Evolutionary conservation across 1,140 invertebrate species (phyloP).

Genomic region (Bombus breviceps): DNA sequence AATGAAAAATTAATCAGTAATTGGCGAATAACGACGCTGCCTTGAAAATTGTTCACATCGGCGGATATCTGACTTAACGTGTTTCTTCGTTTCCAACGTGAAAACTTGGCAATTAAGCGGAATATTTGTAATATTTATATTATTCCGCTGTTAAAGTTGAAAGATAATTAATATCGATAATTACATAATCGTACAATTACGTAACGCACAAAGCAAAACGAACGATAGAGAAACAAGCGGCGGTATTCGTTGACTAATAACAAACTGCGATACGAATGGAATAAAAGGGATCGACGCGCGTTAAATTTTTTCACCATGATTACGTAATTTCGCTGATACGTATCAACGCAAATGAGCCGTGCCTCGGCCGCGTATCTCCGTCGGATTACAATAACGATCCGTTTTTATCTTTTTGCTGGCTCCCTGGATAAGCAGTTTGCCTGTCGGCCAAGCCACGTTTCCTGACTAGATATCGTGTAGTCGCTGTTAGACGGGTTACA

Average conservation of each 20-base stretch:
- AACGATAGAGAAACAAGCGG: not conserved
- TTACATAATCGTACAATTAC: not conserved
- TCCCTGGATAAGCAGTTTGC: constrained; percentile 34
- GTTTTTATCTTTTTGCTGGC: not conserved
- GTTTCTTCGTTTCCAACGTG: too few relatives aligned
- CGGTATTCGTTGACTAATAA: too few relatives aligned
- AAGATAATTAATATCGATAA: not conserved
- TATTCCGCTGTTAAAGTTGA: too few relatives aligned
- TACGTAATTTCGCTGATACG: not conserved
- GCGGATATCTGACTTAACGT: too few relatives aligned
- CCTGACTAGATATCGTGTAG: constrained; percentile 17
- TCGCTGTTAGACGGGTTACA: not conserved
- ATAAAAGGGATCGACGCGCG: not conserved
- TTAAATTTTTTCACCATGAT: not conserved
- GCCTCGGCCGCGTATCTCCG: not conserved
- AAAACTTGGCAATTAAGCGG: too few relatives aligned
- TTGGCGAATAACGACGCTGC: too few relatives aligned
- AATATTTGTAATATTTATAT: too few relatives aligned
- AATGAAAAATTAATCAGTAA: too few relatives aligned
- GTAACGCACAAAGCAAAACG: not conserved
- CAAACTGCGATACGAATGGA: not conserved
- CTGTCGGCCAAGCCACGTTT: constrained; percentile 23
- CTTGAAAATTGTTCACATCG: too few relatives aligned
- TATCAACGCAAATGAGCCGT: not conserved
- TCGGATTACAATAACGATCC: constrained; percentile 5